Evolutionary conservation across 2,888 invertebrate species (phyloP).

Genomic region (Drepanosiphum platanoidis): DNA sequence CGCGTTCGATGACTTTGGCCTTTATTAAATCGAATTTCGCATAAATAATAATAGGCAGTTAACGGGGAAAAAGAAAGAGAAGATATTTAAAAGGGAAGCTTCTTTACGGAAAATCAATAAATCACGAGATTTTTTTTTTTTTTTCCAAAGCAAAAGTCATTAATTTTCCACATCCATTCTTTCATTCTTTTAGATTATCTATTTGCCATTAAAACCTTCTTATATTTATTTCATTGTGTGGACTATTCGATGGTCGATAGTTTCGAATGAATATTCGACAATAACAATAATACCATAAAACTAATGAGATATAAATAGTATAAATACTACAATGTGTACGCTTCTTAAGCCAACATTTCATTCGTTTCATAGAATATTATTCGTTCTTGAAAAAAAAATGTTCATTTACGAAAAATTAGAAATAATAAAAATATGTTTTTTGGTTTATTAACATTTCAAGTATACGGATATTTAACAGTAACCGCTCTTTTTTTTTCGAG

Average conservation of each 20-base stretch:
- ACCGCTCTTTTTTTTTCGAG: neutral
- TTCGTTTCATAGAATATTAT: neutral
- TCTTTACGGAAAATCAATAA: neutral
- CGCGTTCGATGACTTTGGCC: neutral
- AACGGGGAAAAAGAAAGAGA: too few relatives aligned
- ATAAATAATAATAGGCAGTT: neutral
- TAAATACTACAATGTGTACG: too few relatives aligned
- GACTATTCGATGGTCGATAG: neutral
- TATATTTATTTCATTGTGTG: neutral
- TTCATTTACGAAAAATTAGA: neutral
- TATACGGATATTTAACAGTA: neutral
- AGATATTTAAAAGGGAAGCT: neutral
- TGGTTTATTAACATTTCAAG: neutral
- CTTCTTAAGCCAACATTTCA: neutral
- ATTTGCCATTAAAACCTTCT: neutral
- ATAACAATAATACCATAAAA: neutral
- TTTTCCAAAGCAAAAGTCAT: constrained; percentile 3
- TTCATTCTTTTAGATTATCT: neutral
- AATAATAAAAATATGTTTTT: neutral
- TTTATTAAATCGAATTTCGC: constrained; percentile 1
- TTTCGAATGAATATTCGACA: neutral
- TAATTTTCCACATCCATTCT: neutral
- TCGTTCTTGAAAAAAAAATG: neutral
- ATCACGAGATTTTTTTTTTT: neutral
- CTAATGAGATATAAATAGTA: too few relatives aligned